phyloP scores from a whole-genome alignment of 2,113 vertebrate species.

The Ageneiosus marmoratus region DNA sequence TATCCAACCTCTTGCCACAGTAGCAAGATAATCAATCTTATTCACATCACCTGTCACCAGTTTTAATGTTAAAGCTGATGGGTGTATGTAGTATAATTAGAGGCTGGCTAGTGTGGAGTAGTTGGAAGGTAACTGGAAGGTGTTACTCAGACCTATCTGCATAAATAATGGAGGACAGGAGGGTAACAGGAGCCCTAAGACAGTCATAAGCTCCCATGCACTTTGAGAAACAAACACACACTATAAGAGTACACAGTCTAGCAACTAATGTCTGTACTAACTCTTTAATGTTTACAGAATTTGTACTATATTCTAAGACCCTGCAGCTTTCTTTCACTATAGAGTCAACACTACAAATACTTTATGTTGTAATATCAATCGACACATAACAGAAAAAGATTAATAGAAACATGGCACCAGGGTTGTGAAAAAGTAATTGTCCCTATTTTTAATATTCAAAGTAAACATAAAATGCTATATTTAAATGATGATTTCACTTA shows the following conservation, averaged over 20 bases:
- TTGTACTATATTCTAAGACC: not conserved
- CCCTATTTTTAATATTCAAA: no score
- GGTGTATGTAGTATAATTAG: not conserved
- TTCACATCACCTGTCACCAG: no score
- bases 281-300: not conserved
- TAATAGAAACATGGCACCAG: not conserved
- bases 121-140: constrained; percentile 21
- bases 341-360: not conserved
- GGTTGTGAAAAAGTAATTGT: no score
- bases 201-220: constrained; percentile 15
- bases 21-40: no score
- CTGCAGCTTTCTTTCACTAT: not conserved
- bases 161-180: constrained; percentile 50
- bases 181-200: constrained; percentile 43
- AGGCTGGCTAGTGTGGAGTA: constrained; percentile 8
- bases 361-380: not conserved
- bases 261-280: not conserved
- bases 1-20: no score
- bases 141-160: constrained; percentile 22
- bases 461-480: no score
- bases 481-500: no score
- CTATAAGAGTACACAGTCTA: not conserved
- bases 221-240: constrained; percentile 17
- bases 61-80: not conserved
- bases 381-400: not conserved